Conservation (phyloP, 2,113 vertebrate genomes). For the Gallinago jamesoni region DNA sequence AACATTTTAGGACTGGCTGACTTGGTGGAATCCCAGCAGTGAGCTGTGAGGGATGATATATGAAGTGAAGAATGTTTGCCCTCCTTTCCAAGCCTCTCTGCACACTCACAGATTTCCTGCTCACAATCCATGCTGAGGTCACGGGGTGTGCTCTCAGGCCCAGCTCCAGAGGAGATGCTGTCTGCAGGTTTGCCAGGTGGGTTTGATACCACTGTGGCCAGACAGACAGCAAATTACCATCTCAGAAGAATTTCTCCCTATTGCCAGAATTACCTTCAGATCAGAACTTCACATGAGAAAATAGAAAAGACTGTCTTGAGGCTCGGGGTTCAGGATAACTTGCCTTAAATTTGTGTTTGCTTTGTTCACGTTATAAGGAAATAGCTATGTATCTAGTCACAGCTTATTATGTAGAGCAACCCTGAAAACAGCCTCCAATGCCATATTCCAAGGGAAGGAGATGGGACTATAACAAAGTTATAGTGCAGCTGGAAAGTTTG, state of each 20-base stretch:
- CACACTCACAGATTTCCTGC: not conserved
- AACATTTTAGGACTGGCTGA: slow-evolving; percentile 35
- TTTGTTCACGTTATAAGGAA: not conserved
- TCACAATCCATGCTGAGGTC: not conserved
- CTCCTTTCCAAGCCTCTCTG: slow-evolving; percentile 10
- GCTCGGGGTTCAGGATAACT: not conserved
- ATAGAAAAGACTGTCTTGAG: not conserved
- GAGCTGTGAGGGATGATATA: slow-evolving; percentile 50
- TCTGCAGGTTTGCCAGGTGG: not conserved
- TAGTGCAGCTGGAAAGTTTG: not conserved
- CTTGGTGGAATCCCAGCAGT: slow-evolving; percentile 51
- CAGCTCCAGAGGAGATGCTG: not conserved
- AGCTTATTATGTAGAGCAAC: not conserved
- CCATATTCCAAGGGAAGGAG: not conserved
- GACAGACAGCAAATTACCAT: not conserved
- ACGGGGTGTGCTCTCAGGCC: not conserved
- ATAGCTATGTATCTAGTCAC: slow-evolving; percentile 2
- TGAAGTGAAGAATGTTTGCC: slow-evolving; percentile 53
- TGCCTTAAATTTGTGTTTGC: not conserved
- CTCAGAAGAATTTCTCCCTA: not conserved
- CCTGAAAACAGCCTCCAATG: not conserved
- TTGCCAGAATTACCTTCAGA: not conserved
- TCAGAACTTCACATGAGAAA: not conserved
- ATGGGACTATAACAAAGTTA: not conserved
- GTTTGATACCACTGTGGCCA: not conserved